Base-by-base conservation (phyloP, 2,797 vertebrate species). In the Lepilemur septentrionalis region DNA sequence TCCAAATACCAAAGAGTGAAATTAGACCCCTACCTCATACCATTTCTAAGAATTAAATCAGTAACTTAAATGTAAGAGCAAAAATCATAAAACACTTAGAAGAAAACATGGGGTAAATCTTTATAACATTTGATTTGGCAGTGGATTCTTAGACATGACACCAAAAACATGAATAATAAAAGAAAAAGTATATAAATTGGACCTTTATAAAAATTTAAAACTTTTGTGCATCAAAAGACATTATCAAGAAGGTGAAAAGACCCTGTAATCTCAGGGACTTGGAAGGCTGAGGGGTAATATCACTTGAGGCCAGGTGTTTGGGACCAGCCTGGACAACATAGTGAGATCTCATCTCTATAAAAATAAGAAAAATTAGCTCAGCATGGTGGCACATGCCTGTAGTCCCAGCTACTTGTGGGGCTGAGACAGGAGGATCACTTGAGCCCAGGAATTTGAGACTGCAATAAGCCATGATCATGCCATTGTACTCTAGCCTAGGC, bases 131-230 rank as follows among this genome's bases (percentile, higher is more conserved):
- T 41, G n/a, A 72, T 48, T 67, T 67, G 38, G 35, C 76, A 81
- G 4, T 95, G 41, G 17, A 59, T 81, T 93, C 69, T 80, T 93
- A 75, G n/a, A 86, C 91, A 41, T 69, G 67, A 81, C 28, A 92
- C 23, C 9, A 52, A 75, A 73, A 69, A 2, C 41, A 75, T 86
- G 59, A 81, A 69, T 52, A 67, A 86, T 2, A 72, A 55, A 63
- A 88, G 22, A 48, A 75, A 84, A 94, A 35, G n/a, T 78, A 75
- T 52, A 70, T 63, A 76, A 69, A 55, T 52, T 93, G n/a, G 61
- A 90, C 57, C 57, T 55, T 59, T 32, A 75, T 76, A 75, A 67
- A 67, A 80, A 91, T 38, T 41, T 78, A 72, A 72, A 85, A 70
- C 63, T 84, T 52, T 38, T 87, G 7, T 82, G 28, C n/a, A 25